Base-by-base conservation (phyloP, 2,797 vertebrate genomes). In the Lagocephalus sceleratus region DNA sequence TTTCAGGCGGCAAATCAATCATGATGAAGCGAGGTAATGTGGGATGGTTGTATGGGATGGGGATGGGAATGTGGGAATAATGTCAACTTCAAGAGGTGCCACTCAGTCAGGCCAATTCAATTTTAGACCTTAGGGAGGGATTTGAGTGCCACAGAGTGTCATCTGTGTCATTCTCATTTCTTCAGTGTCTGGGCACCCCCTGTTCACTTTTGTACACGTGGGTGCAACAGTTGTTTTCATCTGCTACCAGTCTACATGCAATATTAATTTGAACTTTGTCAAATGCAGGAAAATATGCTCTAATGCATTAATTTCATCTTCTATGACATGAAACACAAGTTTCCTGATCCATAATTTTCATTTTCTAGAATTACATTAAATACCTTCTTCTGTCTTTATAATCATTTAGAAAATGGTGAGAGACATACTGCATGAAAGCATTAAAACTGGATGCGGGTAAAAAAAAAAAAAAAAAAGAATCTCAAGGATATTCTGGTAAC, bases 1-100 rank as follows among this genome's bases (percentile, higher is more conserved):
- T 35, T 65, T 51, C 22, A 78, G 78, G 78, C 47, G 32, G 46
- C 60, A 76, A 84, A 88, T 90, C 79, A 85, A 88, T 90, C 82
- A 84, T 14, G 12, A 54, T 10, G 46, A 71, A 71, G 61, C 3
- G 43, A 66, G 73, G 66, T 56, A 56, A 73, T 77, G 73, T 8
- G 29, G 64, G 64, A 68, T 63, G 60, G 62, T 73, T 45, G 51
- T 64, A 59, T 69, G 63, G 23, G 65, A 57, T 58, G 32, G 26
- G 46, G 52, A 66, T 42, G 16, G 47, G 58, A 59, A 66, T 49
- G 50, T 14, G 6, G 64, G 65, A 71, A 66, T 49, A 55, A 63
- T 57, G 54, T 45, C 23, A 38, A 77, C 72, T 71, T 81, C 63
- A 72, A 67, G 57, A 38, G 63, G 56, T 51, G 66, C 58, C 58